Conservation (phyloP, 1,140 invertebrate species). For the Drosophila kikkawai region DNA sequence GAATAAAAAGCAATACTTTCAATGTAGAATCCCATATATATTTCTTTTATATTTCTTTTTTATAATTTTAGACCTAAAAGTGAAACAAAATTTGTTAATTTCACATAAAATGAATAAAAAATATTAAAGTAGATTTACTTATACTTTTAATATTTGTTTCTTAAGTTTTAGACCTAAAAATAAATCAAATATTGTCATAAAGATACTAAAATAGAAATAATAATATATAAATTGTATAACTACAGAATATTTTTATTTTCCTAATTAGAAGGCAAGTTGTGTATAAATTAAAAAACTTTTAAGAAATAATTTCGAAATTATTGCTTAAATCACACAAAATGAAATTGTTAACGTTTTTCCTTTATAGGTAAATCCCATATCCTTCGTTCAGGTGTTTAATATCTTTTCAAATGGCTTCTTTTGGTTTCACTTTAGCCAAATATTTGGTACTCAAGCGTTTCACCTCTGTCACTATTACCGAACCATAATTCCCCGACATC, state of each 20-base stretch:
- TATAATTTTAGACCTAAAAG: no score
- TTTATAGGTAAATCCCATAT: not conserved
- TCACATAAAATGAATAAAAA: no score
- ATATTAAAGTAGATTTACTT: no score
- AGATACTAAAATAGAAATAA: no score
- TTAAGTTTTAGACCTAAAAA: no score
- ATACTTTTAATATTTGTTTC: not conserved
- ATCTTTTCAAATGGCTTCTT: not conserved
- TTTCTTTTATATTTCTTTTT: not conserved
- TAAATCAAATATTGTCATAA: no score
- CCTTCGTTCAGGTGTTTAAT: not conserved
- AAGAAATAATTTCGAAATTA: not conserved
- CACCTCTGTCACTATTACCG: conserved; percentile 9
- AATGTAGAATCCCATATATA: not conserved
- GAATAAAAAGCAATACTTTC: no score
- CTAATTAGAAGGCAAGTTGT: not conserved
- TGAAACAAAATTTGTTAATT: no score
- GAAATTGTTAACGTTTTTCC: not conserved
- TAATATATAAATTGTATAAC: not conserved
- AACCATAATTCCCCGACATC: conserved; percentile 13
- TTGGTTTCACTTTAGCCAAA: not conserved
- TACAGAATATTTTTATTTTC: not conserved
- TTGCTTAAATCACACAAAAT: not conserved
- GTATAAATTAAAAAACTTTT: not conserved
- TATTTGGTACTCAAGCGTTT: conserved; percentile 20